A percentile compares a stretch with the other conserved stretches of the same genome.
Evolutionary conservation across 2,797 vertebrate genomes (phyloP).

Genomic region (Bradypodion pumilum): DNA sequence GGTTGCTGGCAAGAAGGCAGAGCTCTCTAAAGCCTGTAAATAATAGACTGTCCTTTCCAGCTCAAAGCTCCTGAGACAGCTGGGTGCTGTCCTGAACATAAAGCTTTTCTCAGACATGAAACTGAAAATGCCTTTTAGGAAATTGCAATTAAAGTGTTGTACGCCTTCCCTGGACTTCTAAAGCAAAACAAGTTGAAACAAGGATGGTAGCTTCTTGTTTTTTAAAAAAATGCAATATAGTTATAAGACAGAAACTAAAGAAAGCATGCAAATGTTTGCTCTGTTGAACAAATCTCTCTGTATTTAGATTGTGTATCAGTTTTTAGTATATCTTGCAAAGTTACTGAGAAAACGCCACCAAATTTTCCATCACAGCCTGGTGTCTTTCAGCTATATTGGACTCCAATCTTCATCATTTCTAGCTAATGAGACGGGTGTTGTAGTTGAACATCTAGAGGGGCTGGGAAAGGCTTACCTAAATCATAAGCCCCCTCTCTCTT

Average conservation of each 20-base stretch:
- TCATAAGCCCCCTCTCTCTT: neutral
- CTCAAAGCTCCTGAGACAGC: neutral
- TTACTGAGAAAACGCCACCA: neutral
- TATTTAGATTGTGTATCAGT: neutral
- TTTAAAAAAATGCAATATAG: neutral
- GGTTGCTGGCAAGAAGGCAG: neutral
- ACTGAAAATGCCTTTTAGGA: neutral
- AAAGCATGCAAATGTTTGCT: neutral
- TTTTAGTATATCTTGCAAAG: neutral
- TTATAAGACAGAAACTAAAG: neutral
- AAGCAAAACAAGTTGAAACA: neutral
- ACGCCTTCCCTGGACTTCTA: neutral
- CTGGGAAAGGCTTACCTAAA: neutral
- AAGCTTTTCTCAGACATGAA: neutral
- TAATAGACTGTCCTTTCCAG: neutral
- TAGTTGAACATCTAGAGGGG: neutral
- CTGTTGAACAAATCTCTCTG: neutral
- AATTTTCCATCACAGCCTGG: neutral
- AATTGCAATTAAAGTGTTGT: neutral
- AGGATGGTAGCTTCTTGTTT: too few species aligned
- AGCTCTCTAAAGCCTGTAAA: neutral
- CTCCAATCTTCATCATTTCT: neutral
- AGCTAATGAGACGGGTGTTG: neutral
- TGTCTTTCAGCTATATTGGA: neutral
- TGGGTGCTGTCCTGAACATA: neutral